phyloP scores from a whole-genome alignment of 2,797 vertebrate genomes.

The Peromyscus nudipes region DNA sequence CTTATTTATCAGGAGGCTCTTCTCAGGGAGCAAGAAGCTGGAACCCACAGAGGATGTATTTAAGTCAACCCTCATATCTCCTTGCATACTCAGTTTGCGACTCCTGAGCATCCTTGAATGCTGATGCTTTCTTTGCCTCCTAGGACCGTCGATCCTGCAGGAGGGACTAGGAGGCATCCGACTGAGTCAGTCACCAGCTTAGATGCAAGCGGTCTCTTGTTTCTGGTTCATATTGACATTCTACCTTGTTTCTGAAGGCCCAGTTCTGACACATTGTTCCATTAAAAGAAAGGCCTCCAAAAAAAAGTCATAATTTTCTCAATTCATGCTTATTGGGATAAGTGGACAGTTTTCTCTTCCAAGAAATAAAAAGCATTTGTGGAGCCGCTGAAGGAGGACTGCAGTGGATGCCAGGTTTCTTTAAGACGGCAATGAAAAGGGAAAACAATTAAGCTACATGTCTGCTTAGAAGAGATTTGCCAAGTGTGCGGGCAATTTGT shows the following conservation, averaged over 20 bases:
- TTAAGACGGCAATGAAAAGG: constrained; percentile 46
- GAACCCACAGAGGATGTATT: background rate
- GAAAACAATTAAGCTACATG: background rate
- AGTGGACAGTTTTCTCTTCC: constrained; percentile 69
- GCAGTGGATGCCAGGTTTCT: constrained; percentile 48
- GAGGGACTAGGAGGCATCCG: background rate
- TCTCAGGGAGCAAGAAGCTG: background rate
- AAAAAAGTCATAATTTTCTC: constrained; percentile 64
- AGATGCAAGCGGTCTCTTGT: background rate
- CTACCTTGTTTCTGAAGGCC: constrained; percentile 11
- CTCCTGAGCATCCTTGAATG: background rate
- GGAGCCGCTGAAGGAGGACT: background rate
- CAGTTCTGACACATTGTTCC: constrained; percentile 54
- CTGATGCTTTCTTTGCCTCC: background rate
- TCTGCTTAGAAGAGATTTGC: constrained; percentile 4
- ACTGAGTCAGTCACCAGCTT: background rate
- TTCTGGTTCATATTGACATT: constrained; percentile 25
- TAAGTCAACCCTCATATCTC: background rate
- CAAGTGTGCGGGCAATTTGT: background rate
- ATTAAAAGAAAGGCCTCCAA: constrained; percentile 60
- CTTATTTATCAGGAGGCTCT: constrained; percentile 17
- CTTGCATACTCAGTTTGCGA: background rate
- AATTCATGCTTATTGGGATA: constrained; percentile 61
- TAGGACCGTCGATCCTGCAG: background rate
- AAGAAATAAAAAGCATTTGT: constrained; percentile 68